Conservation (phyloP, 2,113 vertebrate genomes). For the Excalfactoria chinensis region DNA sequence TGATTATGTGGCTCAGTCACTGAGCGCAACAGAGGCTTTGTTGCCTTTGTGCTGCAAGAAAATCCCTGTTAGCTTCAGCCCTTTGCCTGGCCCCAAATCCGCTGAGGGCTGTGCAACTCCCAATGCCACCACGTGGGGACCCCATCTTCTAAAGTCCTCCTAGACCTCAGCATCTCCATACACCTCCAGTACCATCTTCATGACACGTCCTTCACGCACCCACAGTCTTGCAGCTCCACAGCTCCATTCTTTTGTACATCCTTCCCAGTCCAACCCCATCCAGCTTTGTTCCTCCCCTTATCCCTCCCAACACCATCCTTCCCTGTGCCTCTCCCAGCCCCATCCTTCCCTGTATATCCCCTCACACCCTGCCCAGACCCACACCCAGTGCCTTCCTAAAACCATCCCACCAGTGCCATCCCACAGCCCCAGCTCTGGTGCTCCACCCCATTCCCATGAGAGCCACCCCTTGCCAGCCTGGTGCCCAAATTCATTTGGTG, state of each 20-base stretch:
- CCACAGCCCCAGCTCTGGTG: background rate
- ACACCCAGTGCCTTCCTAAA: background rate
- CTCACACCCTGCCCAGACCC: no score
- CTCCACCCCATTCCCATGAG: accelerated
- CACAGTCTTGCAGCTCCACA: no score
- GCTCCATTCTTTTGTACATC: no score
- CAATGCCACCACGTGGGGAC: background rate
- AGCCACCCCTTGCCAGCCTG: background rate
- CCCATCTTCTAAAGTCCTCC: background rate
- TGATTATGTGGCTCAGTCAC: background rate
- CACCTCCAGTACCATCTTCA: background rate
- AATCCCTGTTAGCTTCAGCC: background rate
- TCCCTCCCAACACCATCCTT: background rate
- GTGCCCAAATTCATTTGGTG: background rate
- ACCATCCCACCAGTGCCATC: background rate
- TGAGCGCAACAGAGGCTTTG: background rate
- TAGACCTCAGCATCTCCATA: background rate
- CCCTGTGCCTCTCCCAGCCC: background rate
- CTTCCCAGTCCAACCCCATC: background rate
- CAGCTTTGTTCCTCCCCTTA: background rate
- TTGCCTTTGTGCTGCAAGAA: background rate
- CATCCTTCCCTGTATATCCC: background rate
- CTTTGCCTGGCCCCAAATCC: background rate
- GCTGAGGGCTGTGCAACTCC: no score
- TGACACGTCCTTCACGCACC: background rate